Evolutionary conservation across 2,113 vertebrate genomes (phyloP), one percentile per base, ranked within the genome.

Genomic region (Bostrychus sinensis): DNA sequence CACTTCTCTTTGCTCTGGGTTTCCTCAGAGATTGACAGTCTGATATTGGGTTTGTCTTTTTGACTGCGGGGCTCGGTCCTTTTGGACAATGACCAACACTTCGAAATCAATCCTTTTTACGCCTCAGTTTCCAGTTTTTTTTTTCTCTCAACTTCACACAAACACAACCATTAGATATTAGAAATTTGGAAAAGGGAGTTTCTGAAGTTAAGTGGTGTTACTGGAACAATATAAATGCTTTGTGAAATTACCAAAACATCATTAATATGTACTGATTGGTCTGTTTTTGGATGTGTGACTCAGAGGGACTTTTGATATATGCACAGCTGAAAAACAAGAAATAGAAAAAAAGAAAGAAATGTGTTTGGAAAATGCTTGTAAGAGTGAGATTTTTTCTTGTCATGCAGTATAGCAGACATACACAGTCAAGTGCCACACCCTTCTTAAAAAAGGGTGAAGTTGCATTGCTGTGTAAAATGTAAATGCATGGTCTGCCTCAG

Each of bases 1-100:
- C 16, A 69, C 63, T 62, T 34, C 28, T 70, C 20, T 34, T 17
- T 56, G 66, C 39, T 83, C 78, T 83, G 80, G 75, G 41, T 23
- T 72, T 38, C 41, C 5, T 72, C 69, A 70, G 41, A 42, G 65
- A 57, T 11, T 16, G 51, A 69, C 73, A 70, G 25, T 65, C 30
- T 32, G 59, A 14, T 36, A 55, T 20, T 70, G 41, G 12, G 54
- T 10, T 42, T 32, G 22, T 10, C 10, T 19, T 5, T 19, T 5
- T 55, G 51, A 62, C 56, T 66, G 46, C 19, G 53, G 72, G 57
- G 54, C 30, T 70, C 38, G 34, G 62, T 66, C 48, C 38, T 48
- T 46, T 73, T 83, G 83, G 72, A 70, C 23, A 10, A 9, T 9
- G 17, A 19, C 56, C 83, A 80, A 23, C 38, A 17, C 36, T 77